Base-by-base conservation (phyloP, 2,113 vertebrate species). In the Nibea coibor region DNA sequence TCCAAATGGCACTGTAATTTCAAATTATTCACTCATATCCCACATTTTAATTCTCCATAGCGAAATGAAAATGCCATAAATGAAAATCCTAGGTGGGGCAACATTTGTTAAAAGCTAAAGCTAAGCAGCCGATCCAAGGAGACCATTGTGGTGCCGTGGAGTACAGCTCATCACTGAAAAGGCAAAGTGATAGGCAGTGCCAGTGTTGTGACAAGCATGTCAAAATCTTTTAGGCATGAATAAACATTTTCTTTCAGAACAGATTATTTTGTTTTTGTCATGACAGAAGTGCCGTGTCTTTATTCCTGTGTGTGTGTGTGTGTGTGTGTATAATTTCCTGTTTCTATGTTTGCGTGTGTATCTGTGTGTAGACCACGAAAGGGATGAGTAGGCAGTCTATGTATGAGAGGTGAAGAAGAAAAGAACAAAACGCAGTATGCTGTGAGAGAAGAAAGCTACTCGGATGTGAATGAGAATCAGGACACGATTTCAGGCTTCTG, bases 221-320 rank as follows among this genome's bases (percentile, higher is more conserved):
- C 89, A 92, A 77, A 88, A 89, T 87, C 68, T 89, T 71, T 90
- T 85, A 87, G 80, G 72, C 78, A 59, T 72, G 75, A 90, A 85
- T 86, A 89, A 89, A 88, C 78, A 92, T 39, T 53, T 74, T 59
- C 73, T 87, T 92, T 92, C 72, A 81, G 35, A 86, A 42, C 73
- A 90, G 89, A 91, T 92, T 90, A 94, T 90, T 87, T 77, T 57
- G 83, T 81, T 87, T 79, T 75, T 86, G 72, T 84, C 72, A 72
- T 42, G 72, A 83, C 57, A 75, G 61, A 80, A 69, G 43, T 31
- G 45, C 54, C 19, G 59, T n/a, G 54, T 76, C 6, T 31, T 76
- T n/a, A 48, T 81, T 43, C 2, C 16, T 39, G n/a, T 15, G 28
- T 17, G 26, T 65, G 56, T 28, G 57, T 71, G 47, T 66, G 12